Base-by-base conservation (phyloP, 2,113 vertebrate genomes). In the Cottus gobio region DNA sequence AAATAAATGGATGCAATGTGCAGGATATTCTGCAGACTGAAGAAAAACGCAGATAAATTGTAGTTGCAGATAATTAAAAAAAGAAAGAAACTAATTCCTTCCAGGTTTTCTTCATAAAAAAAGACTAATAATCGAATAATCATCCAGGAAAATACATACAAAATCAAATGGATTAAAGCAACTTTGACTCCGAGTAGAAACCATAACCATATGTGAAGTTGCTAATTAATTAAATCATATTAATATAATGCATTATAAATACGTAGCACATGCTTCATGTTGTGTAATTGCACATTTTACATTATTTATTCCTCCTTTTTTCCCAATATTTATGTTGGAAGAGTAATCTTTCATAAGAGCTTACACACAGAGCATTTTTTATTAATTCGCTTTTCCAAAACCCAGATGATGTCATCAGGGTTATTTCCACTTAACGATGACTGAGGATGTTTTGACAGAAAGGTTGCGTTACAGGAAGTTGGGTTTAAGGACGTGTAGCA, bases 1-100 rank as follows among this genome's bases (percentile, higher is more conserved):
- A 58, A 68, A 62, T 62, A 61, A 34, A 85, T n/a, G 15, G 4
- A 58, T 24, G 22, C 8, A 54, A 54, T 31, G 60, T 60, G 50
- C 16, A 42, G 16, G 22, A 39, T 52, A 58, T 34, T 37, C 76
- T 58, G 22, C 46, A 69, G 42, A 60, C 22, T 24, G 24, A 31
- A 26, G 3, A 72, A 61, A 71, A 70, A 74, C 9, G n/a, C 44
- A 54, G 34, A 68, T 54, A 5, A 18, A 60, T 36, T 60, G 5
- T n/a, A 28, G 26, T 15, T 34, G 6, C 10, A 61, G 13, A 56
- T 6, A 63, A 20, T 52, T 31, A 24, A 44, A 15, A 0, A 54
- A 22, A 52, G 10, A n/a, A 22, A 48, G 5, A 36, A 7, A 24
- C 7, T 4, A 24, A 36, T 58, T 39, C 12, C 69, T 58, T 42